A percentile compares a stretch with the other conserved stretches of the same genome.
phyloP scores from a whole-genome alignment of 2,797 vertebrate species.

The Parambassis ranga region DNA sequence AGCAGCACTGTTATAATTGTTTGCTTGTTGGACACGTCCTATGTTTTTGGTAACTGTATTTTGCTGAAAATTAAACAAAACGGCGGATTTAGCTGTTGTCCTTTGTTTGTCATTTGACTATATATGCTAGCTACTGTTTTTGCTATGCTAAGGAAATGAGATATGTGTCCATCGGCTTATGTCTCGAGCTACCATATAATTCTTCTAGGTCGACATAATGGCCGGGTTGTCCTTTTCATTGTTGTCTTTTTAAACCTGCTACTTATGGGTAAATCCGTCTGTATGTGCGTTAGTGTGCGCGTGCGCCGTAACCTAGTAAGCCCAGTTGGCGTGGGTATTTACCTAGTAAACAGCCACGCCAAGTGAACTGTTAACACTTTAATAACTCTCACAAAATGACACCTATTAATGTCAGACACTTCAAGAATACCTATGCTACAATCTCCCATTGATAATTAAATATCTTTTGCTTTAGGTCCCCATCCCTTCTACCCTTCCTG shows the following conservation, averaged over 20 bases:
- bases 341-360: too few relatives aligned
- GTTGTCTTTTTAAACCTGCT: conserved; percentile 1
- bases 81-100: conserved; percentile 15
- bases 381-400: neutral
- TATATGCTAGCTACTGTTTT: conserved; percentile 2
- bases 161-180: neutral
- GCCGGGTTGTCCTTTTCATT: neutral
- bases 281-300: neutral
- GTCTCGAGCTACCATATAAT: neutral
- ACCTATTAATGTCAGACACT: neutral
- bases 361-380: too few relatives aligned
- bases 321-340: neutral
- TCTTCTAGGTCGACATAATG: neutral
- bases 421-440: neutral
- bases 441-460: neutral
- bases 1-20: neutral
- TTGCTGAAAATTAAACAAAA: neutral
- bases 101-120: conserved; percentile 35
- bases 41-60: neutral
- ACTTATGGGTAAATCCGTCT: neutral
- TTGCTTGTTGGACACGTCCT: neutral
- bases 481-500: conserved; percentile 72
- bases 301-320: neutral
- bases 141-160: conserved; percentile 46
- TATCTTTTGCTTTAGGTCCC: conserved; percentile 22